These are phyloP conservation scores for Harpalus rubripes DNA, from an alignment of 2,888 invertebrate genomes.

Conservation along the genomic window DNA sequence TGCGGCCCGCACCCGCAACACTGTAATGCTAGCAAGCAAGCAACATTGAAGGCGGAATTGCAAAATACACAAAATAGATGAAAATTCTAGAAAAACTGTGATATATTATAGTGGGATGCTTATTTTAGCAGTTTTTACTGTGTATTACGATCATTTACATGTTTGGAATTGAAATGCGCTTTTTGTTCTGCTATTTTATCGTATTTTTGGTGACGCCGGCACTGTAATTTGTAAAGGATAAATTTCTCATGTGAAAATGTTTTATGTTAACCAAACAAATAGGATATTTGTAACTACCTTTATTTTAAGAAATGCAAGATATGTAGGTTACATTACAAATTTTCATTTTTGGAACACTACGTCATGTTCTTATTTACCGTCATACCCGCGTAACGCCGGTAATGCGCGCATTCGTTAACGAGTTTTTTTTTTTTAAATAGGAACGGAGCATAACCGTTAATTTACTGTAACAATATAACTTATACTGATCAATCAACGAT, in stretches of 20 bases:
- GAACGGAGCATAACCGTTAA: too few species aligned
- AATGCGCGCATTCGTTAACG: too few species aligned
- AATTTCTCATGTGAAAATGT: constrained; percentile 2
- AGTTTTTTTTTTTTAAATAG: too few species aligned
- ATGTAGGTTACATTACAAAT: too few species aligned
- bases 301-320: background rate
- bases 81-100: constrained; percentile 50
- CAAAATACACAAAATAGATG: constrained; percentile 51
- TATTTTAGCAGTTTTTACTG: constrained; percentile 44
- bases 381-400: too few species aligned
- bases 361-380: too few species aligned
- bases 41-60: constrained; percentile 25
- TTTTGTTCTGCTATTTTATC: constrained; percentile 3
- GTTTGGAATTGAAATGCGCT: constrained; percentile 41
- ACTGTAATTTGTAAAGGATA: constrained; percentile 11
- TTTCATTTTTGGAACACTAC: too few species aligned
- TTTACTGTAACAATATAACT: too few species aligned
- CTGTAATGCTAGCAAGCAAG: background rate
- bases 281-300: background rate
- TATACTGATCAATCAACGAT: too few species aligned
- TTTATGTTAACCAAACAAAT: background rate
- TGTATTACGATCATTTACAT: constrained; percentile 42
- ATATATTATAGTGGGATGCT: constrained; percentile 45
- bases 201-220: constrained; percentile 9
- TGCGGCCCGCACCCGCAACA: background rate